Base-by-base conservation (phyloP, 2,888 invertebrate species). In the Cerceris rybyensis region DNA sequence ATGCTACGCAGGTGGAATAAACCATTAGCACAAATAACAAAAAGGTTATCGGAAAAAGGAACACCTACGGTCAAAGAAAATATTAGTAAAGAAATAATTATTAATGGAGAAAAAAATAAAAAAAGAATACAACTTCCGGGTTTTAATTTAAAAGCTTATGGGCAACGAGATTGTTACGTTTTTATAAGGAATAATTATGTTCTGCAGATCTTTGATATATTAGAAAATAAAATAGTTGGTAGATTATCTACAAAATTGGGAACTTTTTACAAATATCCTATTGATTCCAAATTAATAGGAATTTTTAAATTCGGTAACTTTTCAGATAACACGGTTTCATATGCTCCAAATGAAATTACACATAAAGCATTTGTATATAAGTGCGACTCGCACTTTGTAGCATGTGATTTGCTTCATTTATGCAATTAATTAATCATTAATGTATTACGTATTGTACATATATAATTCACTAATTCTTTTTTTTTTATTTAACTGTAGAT, bases 91-190 rank as follows among this genome's bases (percentile, higher is more conserved):
- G n/a, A n/a, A n/a, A n/a, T n/a, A n/a, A n/a, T n/a, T n/a, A n/a
- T n/a, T n/a, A n/a, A n/a, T n/a, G n/a, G n/a, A n/a, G n/a, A n/a
- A n/a, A n/a, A n/a, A n/a, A n/a, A n/a, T n/a, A n/a, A n/a, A n/a
- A n/a, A n/a, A n/a, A n/a, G n/a, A n/a, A n/a, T n/a, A n/a, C 63
- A 70, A 70, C 55, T 69, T 46, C 63, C 70, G 55, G n/a, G 50
- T 70, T 70, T 70, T 57, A 63, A 57, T 28, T 57, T 70, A 70
- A 70, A 70, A 57, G 9, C 9, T 6, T 43, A 43, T 43, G 43
- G 70, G 50, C n/a, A 50, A 41, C 14, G 59, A 13, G 55, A 68
- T 4, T 16, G 54, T 60, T 55, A 68, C 16, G 43, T 43, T 43
- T 43, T 43, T 43, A 43, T 43, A 43, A 70, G 49, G 8, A 50